A percentile compares a stretch with the other conserved stretches of the same genome.
Evolutionary conservation across 2,888 invertebrate genomes (phyloP).

Genomic region (Yponomeuta evonymella): DNA sequence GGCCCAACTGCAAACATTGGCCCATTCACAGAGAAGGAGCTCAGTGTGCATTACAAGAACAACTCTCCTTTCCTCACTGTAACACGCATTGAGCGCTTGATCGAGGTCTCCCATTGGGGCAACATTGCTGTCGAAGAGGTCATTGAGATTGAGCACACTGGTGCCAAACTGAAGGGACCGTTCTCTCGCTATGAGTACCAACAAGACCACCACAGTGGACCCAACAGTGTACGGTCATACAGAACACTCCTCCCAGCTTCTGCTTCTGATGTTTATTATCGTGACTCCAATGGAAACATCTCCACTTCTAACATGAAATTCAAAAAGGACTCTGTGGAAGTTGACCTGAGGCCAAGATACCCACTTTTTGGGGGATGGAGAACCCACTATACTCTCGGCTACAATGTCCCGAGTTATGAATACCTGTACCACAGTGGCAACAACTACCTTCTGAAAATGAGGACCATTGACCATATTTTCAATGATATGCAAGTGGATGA

Average conservation of each 20-base stretch:
- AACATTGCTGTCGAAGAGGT: conserved; percentile 98
- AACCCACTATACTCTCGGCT: conserved; percentile 96
- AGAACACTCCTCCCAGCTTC: conserved; percentile 90
- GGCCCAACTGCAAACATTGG: conserved; percentile 90
- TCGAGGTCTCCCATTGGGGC: conserved; percentile 99
- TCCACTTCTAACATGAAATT: conserved; percentile 95
- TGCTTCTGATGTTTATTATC: conserved; percentile 96
- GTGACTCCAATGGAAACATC: conserved; percentile 98
- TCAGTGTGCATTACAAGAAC: conserved; percentile 95
- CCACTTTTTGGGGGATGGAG: conserved; percentile 99
- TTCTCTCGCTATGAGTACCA: conserved; percentile 99
- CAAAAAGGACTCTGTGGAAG: conserved; percentile 93
- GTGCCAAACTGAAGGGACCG: conserved; percentile 93
- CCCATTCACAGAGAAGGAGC: conserved; percentile 75
- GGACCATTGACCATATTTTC: conserved; percentile 96
- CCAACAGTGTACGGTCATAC: conserved; percentile 93
- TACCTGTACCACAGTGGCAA: conserved; percentile 90
- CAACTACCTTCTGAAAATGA: conserved; percentile 91
- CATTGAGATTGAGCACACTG: conserved; percentile 93
- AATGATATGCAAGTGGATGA: conserved; percentile 98
- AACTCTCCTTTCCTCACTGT: conserved; percentile 97
- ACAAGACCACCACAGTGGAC: conserved; percentile 90
- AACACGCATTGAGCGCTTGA: conserved; percentile 86
- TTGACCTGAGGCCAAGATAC: conserved; percentile 97
- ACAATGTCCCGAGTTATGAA: conserved; percentile 98